phyloP scores from a whole-genome alignment of 2,888 invertebrate genomes.

The Mesorhabditis sp. region DNA sequence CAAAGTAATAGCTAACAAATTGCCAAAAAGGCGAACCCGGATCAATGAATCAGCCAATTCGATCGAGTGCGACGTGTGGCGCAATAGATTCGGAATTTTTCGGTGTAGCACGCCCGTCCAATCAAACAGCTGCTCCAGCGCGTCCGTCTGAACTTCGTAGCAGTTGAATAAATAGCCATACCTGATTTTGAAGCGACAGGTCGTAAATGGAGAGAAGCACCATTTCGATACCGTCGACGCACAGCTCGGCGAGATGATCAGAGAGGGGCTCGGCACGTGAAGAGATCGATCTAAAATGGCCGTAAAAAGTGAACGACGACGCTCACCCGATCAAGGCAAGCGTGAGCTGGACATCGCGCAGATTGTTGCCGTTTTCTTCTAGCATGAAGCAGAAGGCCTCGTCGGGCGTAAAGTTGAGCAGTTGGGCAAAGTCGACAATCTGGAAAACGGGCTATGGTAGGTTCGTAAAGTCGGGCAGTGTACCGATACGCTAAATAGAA shows the following conservation, averaged over 20 bases:
- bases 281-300: background rate
- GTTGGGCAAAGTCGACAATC: background rate
- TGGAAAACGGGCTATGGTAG: background rate
- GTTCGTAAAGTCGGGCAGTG: too few relatives aligned
- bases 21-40: background rate
- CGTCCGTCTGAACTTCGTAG: too few relatives aligned
- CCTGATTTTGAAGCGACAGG: too few relatives aligned
- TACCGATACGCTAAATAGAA: too few relatives aligned
- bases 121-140: background rate
- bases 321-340: background rate
- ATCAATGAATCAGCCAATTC: background rate
- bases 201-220: background rate
- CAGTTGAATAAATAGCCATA: too few relatives aligned
- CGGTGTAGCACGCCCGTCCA: background rate
- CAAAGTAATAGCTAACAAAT: background rate
- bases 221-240: background rate
- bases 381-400: slow-evolving; percentile 1
- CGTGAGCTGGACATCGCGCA: background rate
- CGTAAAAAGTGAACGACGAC: too few relatives aligned
- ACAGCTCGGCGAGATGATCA: background rate
- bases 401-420: background rate
- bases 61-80: background rate
- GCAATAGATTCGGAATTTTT: slow-evolving; percentile 3
- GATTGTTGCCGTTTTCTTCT: background rate
- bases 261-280: background rate